Evolutionary conservation across 2,888 invertebrate genomes (phyloP).

Genomic region (Epirrita christyi): DNA sequence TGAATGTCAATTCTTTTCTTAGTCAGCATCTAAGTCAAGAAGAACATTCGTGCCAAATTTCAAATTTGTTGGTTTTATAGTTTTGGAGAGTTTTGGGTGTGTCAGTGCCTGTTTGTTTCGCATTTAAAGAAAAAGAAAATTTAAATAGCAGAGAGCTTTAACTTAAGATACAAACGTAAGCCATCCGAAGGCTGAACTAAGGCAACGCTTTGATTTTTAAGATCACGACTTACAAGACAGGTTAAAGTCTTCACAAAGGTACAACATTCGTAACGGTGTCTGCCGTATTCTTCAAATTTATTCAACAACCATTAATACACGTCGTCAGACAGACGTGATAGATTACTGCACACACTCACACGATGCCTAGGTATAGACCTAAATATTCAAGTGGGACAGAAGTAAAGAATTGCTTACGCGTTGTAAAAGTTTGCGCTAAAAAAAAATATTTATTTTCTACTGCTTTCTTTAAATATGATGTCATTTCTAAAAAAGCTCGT

Average conservation of each 20-base stretch:
- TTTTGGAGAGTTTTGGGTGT: no score
- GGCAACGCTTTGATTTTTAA: not conserved
- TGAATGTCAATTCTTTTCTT: no score
- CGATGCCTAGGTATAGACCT: conserved; percentile 47
- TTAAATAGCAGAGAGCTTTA: no score
- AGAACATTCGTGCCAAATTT: no score
- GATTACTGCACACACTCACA: conserved; percentile 57
- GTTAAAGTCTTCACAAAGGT: not conserved
- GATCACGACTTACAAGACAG: not conserved
- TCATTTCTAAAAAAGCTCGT: no score
- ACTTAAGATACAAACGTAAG: not conserved
- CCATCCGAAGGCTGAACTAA: not conserved
- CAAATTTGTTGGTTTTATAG: no score
- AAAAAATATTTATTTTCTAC: not conserved
- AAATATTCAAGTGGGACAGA: conserved; percentile 36
- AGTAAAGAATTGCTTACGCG: conserved; percentile 1
- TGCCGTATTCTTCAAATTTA: conserved; percentile 58
- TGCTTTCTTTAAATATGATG: not conserved
- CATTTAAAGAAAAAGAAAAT: no score
- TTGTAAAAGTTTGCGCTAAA: not conserved
- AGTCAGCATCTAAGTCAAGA: no score
- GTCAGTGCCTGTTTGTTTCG: no score
- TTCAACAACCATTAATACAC: conserved; percentile 73
- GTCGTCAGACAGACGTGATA: conserved; percentile 65
- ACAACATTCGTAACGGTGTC: conserved; percentile 28